Conservation (phyloP, 1,140 invertebrate species). For the Rhynchophorus ferrugineus region DNA sequence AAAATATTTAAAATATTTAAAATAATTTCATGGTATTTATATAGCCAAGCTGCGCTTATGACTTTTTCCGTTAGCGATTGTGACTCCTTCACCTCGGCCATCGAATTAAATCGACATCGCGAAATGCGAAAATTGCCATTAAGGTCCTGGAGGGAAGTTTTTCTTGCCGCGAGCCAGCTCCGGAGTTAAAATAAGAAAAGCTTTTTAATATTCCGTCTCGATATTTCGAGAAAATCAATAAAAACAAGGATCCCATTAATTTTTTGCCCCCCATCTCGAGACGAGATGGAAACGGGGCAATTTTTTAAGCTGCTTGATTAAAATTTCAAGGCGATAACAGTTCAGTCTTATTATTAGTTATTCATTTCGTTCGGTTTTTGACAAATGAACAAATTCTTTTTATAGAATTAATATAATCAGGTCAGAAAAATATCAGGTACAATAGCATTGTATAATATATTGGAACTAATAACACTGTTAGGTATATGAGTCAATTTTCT, state of each 20-base stretch:
- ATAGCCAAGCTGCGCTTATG: too few species aligned
- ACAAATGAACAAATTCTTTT: too few species aligned
- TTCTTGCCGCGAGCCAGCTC: background rate
- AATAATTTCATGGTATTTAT: too few species aligned
- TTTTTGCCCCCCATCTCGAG: slow-evolving; percentile 20
- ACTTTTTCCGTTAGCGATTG: too few species aligned
- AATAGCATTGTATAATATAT: too few species aligned
- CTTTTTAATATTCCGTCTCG: slow-evolving; percentile 30
- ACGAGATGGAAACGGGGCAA: background rate
- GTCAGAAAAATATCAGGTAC: too few species aligned
- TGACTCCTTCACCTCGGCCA: background rate
- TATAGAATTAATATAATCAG: too few species aligned
- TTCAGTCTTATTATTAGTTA: too few species aligned
- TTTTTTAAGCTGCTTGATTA: background rate
- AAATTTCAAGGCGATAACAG: background rate
- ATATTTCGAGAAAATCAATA: slow-evolving; percentile 28
- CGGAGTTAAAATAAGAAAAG: slow-evolving; percentile 18
- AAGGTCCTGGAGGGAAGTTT: background rate
- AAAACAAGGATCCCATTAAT: slow-evolving; percentile 32
- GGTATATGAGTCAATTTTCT: too few species aligned
- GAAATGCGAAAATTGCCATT: background rate
- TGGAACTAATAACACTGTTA: too few species aligned
- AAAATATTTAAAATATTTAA: too few species aligned
- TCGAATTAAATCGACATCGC: background rate
- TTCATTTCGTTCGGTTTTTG: too few species aligned